These are phyloP conservation scores for Odontomachus brunneus DNA, from an alignment of 1,140 invertebrate genomes.

Conservation along the genomic window DNA sequence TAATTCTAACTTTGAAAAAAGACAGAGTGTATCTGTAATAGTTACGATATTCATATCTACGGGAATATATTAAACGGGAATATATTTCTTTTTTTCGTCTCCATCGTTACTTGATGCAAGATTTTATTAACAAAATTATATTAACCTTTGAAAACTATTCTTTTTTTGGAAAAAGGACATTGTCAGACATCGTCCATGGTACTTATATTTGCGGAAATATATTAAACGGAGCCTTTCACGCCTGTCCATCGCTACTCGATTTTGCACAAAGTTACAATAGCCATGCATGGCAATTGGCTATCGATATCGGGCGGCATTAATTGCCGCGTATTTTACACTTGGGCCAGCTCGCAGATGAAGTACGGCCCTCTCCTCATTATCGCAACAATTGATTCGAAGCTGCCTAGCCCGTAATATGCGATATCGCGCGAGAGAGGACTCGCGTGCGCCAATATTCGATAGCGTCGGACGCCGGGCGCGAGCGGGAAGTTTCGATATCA, in stretches of 20 bases:
- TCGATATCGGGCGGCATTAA: not conserved
- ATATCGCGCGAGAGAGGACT: constrained; percentile 4
- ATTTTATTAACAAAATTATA: too few relatives aligned
- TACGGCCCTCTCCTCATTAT: not conserved
- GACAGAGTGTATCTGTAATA: too few relatives aligned
- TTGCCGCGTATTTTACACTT: not conserved
- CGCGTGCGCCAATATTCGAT: not conserved
- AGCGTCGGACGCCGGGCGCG: not conserved
- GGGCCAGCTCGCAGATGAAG: not conserved
- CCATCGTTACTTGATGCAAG: too few relatives aligned
- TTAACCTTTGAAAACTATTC: too few relatives aligned
- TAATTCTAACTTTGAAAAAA: too few relatives aligned
- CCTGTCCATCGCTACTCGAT: not conserved
- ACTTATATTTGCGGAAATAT: not conserved
- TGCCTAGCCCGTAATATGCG: constrained; percentile 13
- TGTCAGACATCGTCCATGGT: too few relatives aligned
- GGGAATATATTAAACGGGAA: too few relatives aligned
- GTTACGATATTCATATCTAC: too few relatives aligned
- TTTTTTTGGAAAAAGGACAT: too few relatives aligned
- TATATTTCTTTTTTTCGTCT: too few relatives aligned
- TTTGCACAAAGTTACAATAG: not conserved
- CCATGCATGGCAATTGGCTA: not conserved
- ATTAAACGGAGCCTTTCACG: not conserved
- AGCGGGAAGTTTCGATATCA: constrained; percentile 25
- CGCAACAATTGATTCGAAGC: constrained; percentile 34